Base-by-base conservation (phyloP, 1,140 invertebrate genomes). In the Lepidurus packardi region DNA sequence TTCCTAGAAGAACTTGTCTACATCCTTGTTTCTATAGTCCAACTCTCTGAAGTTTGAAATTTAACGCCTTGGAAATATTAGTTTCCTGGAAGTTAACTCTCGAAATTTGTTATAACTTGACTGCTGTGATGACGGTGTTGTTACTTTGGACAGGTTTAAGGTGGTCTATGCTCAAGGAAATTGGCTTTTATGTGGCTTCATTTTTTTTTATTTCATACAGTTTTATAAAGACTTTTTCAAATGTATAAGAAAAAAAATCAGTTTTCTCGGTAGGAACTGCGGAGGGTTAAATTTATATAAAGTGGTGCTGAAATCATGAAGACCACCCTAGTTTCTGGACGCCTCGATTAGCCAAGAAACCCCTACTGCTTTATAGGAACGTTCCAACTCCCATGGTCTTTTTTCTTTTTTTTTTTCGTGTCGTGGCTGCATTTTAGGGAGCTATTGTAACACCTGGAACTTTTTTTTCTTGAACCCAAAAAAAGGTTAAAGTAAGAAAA, bases 231-330 rank as follows among this genome's bases (percentile, higher is more conserved):
- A 34, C 4, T 34, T 34, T 34, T 0, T 34, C 25, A 34, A 34
- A 34, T 34, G 3, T 34, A 4, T 34, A 34, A 34, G 34, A 3
- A 34, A 34, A 34, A 34, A 34, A 34, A 34, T 4, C 4, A 34
- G 34, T 34, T 34, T 34, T 4, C 3, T 34, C 53, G 21, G 53
- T 65, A 65, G 53, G 21, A 65, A n/a, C 6, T 65, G 53, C 6
- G 0, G 21, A 65, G 53, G 53, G 53, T 65, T 65, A 65, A 65
- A 13, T n/a, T 13, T 65, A 21, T 65, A n/a, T 65, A 7, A 13
- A 65, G 16, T 65, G 45, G 21, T 9, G 53, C 53, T 65, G 16
- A 65, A 65, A 65, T 65, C 53, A 65, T 65, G 53, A 65, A 65
- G 53, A 65, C 53, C 53, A 65, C 53, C 53, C 53, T 8, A 13